These are phyloP conservation scores for Xiphydria camelus DNA, from an alignment of 2,888 invertebrate genomes.

Conservation along the genomic window DNA sequence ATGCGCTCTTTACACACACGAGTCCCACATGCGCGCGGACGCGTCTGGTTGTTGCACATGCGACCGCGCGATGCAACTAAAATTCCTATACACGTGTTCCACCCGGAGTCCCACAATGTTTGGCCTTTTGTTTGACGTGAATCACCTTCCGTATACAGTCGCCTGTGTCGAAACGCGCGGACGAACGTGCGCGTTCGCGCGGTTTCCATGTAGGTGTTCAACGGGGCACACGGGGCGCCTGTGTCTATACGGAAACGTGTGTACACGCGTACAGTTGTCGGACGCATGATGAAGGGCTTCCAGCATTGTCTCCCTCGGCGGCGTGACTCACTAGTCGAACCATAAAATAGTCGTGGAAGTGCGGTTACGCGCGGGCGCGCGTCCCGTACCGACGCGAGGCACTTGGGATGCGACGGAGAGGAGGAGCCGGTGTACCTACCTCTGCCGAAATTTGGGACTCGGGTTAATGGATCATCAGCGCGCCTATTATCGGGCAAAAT, in stretches of 20 bases:
- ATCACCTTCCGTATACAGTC: slow-evolving; percentile 39
- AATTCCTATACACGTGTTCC: slow-evolving; percentile 47
- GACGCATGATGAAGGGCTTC: slow-evolving; percentile 48
- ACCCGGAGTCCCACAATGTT: slow-evolving; percentile 40
- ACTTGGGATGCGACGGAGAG: too few relatives aligned
- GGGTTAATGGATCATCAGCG: too few relatives aligned
- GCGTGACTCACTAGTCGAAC: slow-evolving; percentile 48
- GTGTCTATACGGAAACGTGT: slow-evolving; percentile 26
- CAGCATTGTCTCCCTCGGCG: slow-evolving; percentile 41
- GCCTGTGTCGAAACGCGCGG: slow-evolving; percentile 8
- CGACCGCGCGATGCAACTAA: slow-evolving; percentile 34
- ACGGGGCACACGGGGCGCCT: slow-evolving; percentile 20
- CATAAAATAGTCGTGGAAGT: slow-evolving; percentile 47
- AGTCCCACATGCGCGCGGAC: slow-evolving; percentile 2
- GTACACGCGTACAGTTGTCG: slow-evolving; percentile 26
- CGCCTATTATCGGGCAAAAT: too few relatives aligned
- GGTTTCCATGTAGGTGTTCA: slow-evolving; percentile 14
- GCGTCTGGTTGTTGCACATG: background rate
- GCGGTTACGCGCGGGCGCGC: too few relatives aligned
- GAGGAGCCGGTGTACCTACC: too few relatives aligned
- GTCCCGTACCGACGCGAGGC: too few relatives aligned
- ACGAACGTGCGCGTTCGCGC: slow-evolving; percentile 14
- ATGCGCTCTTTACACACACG: background rate
- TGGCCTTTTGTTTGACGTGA: slow-evolving; percentile 53
- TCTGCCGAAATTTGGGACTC: too few relatives aligned